These are phyloP conservation scores for Peribatodes rhomboidaria DNA, from an alignment of 2,888 invertebrate species.

Conservation along the genomic window DNA sequence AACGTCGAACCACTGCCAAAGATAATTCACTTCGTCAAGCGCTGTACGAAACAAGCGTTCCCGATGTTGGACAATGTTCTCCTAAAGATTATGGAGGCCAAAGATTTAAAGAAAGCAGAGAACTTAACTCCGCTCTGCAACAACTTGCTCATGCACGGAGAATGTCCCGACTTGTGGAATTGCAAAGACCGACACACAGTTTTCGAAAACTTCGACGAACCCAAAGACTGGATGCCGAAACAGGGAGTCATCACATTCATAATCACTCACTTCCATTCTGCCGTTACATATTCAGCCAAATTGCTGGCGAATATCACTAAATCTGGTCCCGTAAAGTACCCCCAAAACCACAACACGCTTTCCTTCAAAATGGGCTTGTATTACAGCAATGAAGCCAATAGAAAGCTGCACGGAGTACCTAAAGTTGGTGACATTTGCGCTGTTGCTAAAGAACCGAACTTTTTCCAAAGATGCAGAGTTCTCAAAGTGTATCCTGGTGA, in stretches of 20 bases:
- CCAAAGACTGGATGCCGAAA: slow-evolving; percentile 82
- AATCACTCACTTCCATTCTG: slow-evolving; percentile 86
- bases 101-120: slow-evolving; percentile 77
- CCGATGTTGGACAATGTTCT: slow-evolving; percentile 63
- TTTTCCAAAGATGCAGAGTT: slow-evolving; percentile 86
- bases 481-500: slow-evolving; percentile 72
- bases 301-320: slow-evolving; percentile 60
- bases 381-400: slow-evolving; percentile 69
- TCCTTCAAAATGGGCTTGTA: slow-evolving; percentile 74
- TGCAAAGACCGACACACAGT: slow-evolving; percentile 88
- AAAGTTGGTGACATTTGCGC: slow-evolving; percentile 87
- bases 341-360: slow-evolving; percentile 66
- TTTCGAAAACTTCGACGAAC: slow-evolving; percentile 83
- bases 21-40: slow-evolving; percentile 86
- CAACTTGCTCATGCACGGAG: slow-evolving; percentile 88
- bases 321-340: slow-evolving; percentile 59
- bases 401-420: slow-evolving; percentile 69
- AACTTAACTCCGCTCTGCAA: slow-evolving; percentile 85
- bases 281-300: slow-evolving; percentile 88
- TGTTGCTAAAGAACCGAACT: slow-evolving; percentile 74
- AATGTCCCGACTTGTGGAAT: slow-evolving; percentile 84
- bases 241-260: slow-evolving; percentile 86
- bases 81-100: slow-evolving; percentile 64
- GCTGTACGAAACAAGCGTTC: slow-evolving; percentile 66
- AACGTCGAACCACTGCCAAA: slow-evolving; percentile 88